Percentiles rank a stretch among this genome's conserved stretches.
phyloP scores from a whole-genome alignment of 2,888 invertebrate genomes.

The Pseudeuparius sepicola region DNA sequence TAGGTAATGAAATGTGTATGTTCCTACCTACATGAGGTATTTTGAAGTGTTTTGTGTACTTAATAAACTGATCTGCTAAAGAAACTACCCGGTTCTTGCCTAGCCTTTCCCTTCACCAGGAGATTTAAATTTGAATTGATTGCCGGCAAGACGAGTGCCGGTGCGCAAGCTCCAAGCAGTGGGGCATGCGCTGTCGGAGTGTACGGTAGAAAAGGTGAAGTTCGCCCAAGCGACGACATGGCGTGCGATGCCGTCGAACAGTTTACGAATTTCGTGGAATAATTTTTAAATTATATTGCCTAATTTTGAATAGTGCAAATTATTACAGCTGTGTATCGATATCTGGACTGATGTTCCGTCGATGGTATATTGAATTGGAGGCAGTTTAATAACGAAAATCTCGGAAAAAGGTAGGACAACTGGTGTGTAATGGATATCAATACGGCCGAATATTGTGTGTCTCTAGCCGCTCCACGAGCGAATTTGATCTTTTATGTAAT shows the following conservation, averaged over 20 bases:
- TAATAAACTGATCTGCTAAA: too few species aligned
- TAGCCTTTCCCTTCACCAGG: too few species aligned
- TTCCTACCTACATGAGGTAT: too few species aligned
- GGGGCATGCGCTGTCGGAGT: not conserved
- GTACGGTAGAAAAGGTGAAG: slow-evolving; percentile 17
- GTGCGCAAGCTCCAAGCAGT: too few species aligned
- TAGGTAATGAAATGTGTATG: too few species aligned
- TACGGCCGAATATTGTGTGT: slow-evolving; percentile 40
- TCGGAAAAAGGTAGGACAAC: slow-evolving; percentile 32
- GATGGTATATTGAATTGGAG: slow-evolving; percentile 14
- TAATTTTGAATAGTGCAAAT: too few species aligned
- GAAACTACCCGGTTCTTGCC: too few species aligned
- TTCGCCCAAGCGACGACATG: slow-evolving; percentile 22
- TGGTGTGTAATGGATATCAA: slow-evolving; percentile 35
- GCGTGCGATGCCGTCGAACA: slow-evolving; percentile 25
- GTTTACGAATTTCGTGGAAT: slow-evolving; percentile 20
- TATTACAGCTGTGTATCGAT: too few species aligned
- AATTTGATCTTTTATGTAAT: slow-evolving; percentile 37
- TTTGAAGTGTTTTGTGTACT: too few species aligned
- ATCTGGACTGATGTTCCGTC: too few species aligned
- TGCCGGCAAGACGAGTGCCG: too few species aligned
- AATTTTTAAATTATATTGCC: slow-evolving; percentile 14
- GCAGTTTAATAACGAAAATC: slow-evolving; percentile 15
- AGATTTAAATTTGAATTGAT: too few species aligned
- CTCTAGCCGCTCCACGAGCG: slow-evolving; percentile 32